A percentile compares a stretch with the other conserved stretches of the same genome.
phyloP scores from a whole-genome alignment of 2,113 vertebrate species.

The Fulica atra region DNA sequence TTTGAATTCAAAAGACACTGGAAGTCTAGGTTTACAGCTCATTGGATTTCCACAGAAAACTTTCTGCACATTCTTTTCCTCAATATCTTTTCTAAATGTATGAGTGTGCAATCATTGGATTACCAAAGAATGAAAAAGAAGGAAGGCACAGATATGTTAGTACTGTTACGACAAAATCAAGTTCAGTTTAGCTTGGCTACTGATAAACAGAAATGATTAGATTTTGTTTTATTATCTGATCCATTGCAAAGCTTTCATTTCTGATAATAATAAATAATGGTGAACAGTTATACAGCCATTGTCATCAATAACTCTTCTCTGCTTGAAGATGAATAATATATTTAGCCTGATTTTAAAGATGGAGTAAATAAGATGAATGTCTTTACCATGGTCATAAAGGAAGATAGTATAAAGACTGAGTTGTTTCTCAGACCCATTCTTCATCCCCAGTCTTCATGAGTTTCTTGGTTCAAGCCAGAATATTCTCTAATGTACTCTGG shows the following conservation, averaged over 20 bases:
- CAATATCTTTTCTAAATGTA: background rate
- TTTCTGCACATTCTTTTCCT: background rate
- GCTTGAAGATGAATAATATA: slow-evolving; percentile 16
- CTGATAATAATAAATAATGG: slow-evolving; percentile 51
- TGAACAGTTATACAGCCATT: background rate
- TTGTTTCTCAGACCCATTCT: background rate
- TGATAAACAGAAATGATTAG: slow-evolving; percentile 43
- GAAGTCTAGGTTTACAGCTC: background rate
- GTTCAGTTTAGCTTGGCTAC: slow-evolving; percentile 30
- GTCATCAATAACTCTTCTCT: slow-evolving; percentile 33
- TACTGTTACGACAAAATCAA: slow-evolving; percentile 22
- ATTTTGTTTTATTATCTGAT: slow-evolving; percentile 31
- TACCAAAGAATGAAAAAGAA: background rate
- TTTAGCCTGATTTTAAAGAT: slow-evolving; percentile 23
- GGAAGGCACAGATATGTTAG: background rate
- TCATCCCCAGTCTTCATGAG: background rate
- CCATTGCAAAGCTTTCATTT: slow-evolving; percentile 49
- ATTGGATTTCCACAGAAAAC: background rate
- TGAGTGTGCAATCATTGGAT: background rate
- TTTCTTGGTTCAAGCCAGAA: background rate
- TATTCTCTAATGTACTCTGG: background rate
- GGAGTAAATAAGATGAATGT: slow-evolving; percentile 39
- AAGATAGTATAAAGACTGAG: background rate
- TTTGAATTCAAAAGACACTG: background rate
- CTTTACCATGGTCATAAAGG: background rate